Percentiles rank a stretch among this genome's conserved stretches.
phyloP scores from a whole-genome alignment of 1,140 invertebrate genomes.

The Melitaea cinxia region DNA sequence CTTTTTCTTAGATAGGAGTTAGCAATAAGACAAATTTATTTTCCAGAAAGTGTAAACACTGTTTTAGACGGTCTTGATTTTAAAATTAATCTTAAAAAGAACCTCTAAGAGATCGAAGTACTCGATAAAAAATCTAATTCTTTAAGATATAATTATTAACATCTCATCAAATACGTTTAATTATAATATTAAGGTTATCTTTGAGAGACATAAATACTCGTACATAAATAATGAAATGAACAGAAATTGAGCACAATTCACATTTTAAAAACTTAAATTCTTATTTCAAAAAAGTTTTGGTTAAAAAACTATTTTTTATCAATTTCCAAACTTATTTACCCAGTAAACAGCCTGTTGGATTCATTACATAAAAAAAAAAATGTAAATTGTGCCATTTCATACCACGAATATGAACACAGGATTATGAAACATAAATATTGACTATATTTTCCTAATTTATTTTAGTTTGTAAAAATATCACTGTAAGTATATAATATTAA shows the following conservation, averaged over 20 bases:
- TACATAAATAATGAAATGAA: too few species aligned
- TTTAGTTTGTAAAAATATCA: slow-evolving; percentile 3
- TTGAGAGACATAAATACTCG: too few species aligned
- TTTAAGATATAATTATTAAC: too few species aligned
- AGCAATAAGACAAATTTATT: not conserved
- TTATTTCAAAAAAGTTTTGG: too few species aligned
- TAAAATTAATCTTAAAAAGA: not conserved
- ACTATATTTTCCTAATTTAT: slow-evolving; percentile 1
- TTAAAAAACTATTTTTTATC: too few species aligned
- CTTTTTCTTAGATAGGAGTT: not conserved
- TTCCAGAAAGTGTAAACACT: not conserved
- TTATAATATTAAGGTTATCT: too few species aligned
- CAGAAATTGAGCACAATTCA: too few species aligned
- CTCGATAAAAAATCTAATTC: not conserved
- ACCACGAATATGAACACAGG: not conserved
- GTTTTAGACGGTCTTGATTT: not conserved
- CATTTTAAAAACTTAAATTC: too few species aligned
- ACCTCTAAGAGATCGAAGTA: slow-evolving; percentile 2
- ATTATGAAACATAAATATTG: slow-evolving; percentile 1
- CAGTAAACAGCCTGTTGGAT: too few species aligned
- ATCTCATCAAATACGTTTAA: too few species aligned
- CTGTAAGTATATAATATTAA: slow-evolving; percentile 8
- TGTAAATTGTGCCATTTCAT: not conserved
- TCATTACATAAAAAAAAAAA: not conserved
- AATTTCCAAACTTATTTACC: too few species aligned